Evolutionary conservation across 2,888 invertebrate genomes (phyloP).

Genomic region (Drosophila picticornis): DNA sequence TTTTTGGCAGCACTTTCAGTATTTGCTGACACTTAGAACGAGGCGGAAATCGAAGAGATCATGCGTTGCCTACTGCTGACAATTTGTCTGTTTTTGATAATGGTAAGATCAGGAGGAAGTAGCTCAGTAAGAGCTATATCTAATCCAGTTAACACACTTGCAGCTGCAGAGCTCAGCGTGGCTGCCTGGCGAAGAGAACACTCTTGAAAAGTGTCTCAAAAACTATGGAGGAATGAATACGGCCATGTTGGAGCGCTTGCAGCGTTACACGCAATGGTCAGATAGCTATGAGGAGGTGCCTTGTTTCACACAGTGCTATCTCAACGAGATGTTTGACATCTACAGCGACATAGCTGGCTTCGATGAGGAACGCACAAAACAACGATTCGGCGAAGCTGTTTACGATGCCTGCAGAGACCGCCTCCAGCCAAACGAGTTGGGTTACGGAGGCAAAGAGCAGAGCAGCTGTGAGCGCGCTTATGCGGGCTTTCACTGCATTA

Average conservation of each 20-base stretch:
- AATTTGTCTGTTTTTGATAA: conserved; percentile 23
- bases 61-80: conserved; percentile 47
- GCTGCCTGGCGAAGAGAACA: conserved; percentile 55
- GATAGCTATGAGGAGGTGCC: conserved; percentile 77
- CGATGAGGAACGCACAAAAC: conserved; percentile 50
- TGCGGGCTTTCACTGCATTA: conserved; percentile 80
- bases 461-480: conserved; percentile 76
- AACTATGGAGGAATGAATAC: conserved; percentile 71
- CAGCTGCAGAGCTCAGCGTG: conserved; percentile 36
- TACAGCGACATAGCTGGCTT: conserved; percentile 73
- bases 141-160: neutral
- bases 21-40: conserved; percentile 56
- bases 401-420: conserved; percentile 73
- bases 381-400: conserved; percentile 72
- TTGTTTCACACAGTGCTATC: conserved; percentile 80
- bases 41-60: conserved; percentile 31
- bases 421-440: conserved; percentile 37
- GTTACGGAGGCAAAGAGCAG: conserved; percentile 26
- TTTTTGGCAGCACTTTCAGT: conserved; percentile 62
- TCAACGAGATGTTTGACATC: conserved; percentile 75
- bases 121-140: neutral
- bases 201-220: conserved; percentile 67
- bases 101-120: conserved; percentile 39
- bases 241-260: conserved; percentile 66
- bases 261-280: conserved; percentile 78